A percentile compares a stretch with the other conserved stretches of the same genome.
Evolutionary conservation across 2,888 invertebrate genomes (phyloP).

Genomic region (Melikaiella ostensackeni): DNA sequence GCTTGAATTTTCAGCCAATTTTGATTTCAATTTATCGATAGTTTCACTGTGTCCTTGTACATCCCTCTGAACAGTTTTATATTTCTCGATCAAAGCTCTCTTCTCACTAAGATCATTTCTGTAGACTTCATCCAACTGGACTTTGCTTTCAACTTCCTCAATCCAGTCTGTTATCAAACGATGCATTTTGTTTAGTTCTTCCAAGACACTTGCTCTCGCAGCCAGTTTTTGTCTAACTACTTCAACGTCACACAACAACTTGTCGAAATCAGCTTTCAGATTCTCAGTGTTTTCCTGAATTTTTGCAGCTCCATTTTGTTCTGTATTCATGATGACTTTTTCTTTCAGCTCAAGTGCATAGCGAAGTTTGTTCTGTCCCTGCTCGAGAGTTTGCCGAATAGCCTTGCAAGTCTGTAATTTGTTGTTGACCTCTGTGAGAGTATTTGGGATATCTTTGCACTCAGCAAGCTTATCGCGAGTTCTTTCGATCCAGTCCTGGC

Average conservation of each 20-base stretch:
- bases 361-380: slow-evolving; percentile 91
- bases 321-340: slow-evolving; percentile 95
- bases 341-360: slow-evolving; percentile 95
- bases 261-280: slow-evolving; percentile 93
- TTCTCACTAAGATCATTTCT: slow-evolving; percentile 94
- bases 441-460: slow-evolving; percentile 89
- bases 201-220: slow-evolving; percentile 86
- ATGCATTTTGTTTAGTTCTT: slow-evolving; percentile 91
- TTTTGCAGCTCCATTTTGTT: slow-evolving; percentile 90
- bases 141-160: slow-evolving; percentile 91
- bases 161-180: slow-evolving; percentile 92
- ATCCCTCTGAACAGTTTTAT: slow-evolving; percentile 89
- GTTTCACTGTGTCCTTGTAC: slow-evolving; percentile 88
- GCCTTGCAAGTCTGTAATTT: slow-evolving; percentile 92
- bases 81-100: slow-evolving; percentile 92
- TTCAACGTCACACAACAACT: slow-evolving; percentile 88
- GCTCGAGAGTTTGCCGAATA: slow-evolving; percentile 93
- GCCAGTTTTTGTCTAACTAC: slow-evolving; percentile 88
- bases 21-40: slow-evolving; percentile 86
- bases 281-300: slow-evolving; percentile 95
- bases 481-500: slow-evolving; percentile 94
- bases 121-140: slow-evolving; percentile 85
- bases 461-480: slow-evolving; percentile 91
- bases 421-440: slow-evolving; percentile 89
- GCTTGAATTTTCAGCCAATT: slow-evolving; percentile 84